Percentiles rank a stretch among this genome's conserved stretches.
Evolutionary conservation across 92 coral and sea anemone species (phyloP).

Genomic region (Porites divaricata): DNA sequence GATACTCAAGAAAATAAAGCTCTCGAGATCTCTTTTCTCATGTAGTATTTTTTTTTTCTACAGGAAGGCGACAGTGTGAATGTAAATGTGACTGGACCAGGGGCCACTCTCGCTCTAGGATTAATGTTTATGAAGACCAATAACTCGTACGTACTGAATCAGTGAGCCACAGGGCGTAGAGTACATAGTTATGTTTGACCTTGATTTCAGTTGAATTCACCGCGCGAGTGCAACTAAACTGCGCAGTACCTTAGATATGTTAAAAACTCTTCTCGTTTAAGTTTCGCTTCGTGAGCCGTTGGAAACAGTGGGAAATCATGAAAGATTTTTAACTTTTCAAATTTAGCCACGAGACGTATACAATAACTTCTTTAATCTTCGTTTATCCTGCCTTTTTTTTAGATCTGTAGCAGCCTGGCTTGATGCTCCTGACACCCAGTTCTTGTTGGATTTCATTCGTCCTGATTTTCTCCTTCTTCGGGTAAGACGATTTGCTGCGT

Average conservation of each 20-base stretch:
- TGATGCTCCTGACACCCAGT: slow-evolving; percentile 97
- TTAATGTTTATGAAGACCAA: slow-evolving; percentile 96
- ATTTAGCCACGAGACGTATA: neutral
- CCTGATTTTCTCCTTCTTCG: slow-evolving; percentile 92
- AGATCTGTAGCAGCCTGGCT: slow-evolving; percentile 98
- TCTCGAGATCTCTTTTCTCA: too few species aligned
- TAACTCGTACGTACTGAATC: slow-evolving; percentile 68
- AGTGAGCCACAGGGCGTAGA: too few species aligned
- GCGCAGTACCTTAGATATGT: too few species aligned
- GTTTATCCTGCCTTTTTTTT: neutral
- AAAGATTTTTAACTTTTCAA: neutral
- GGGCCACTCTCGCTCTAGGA: slow-evolving; percentile 95
- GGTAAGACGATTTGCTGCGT: slow-evolving; percentile 49
- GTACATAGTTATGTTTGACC: too few species aligned
- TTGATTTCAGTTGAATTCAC: too few species aligned
- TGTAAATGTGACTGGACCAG: slow-evolving; percentile 95
- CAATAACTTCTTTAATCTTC: neutral
- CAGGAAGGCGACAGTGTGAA: slow-evolving; percentile 98
- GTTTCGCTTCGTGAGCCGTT: neutral
- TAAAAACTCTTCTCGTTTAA: too few species aligned
- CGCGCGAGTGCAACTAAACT: too few species aligned
- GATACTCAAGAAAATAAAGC: too few species aligned
- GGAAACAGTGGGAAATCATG: neutral
- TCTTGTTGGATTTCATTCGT: slow-evolving; percentile 90
- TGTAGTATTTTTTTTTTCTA: neutral